Conservation (phyloP, 2,797 vertebrate genomes). For the Apogon hyalosoma region DNA sequence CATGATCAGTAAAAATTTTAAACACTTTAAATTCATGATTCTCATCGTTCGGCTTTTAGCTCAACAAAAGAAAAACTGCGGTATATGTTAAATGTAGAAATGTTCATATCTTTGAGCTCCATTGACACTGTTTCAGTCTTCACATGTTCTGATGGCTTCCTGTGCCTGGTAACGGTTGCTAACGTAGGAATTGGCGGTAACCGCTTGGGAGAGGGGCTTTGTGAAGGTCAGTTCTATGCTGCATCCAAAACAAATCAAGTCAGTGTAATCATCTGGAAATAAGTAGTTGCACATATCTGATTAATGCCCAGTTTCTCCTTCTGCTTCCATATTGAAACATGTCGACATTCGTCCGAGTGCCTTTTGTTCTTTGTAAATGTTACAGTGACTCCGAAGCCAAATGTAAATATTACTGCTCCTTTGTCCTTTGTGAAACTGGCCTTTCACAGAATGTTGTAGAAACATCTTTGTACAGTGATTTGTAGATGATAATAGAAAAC, state of each 20-base stretch:
- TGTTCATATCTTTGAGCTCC: too few relatives aligned
- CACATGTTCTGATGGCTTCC: too few relatives aligned
- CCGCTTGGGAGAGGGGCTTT: too few relatives aligned
- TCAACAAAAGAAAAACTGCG: too few relatives aligned
- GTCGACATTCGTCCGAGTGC: constrained; percentile 72
- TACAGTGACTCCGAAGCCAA: constrained; percentile 60
- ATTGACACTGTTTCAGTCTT: too few relatives aligned
- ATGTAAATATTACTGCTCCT: constrained; percentile 73
- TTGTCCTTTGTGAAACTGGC: constrained; percentile 81
- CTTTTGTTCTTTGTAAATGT: constrained; percentile 74
- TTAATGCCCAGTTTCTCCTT: constrained; percentile 2
- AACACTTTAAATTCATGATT: too few relatives aligned
- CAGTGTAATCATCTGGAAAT: constrained; percentile 4
- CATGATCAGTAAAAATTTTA: too few relatives aligned
- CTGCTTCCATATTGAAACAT: constrained; percentile 48
- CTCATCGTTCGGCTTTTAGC: too few relatives aligned
- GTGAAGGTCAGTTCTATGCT: neutral
- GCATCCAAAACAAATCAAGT: constrained; percentile 14
- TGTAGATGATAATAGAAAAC: constrained; percentile 61
- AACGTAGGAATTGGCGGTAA: too few relatives aligned
- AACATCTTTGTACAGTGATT: constrained; percentile 75
- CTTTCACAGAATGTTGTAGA: constrained; percentile 76
- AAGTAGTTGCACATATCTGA: constrained; percentile 11
- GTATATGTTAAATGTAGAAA: too few relatives aligned
- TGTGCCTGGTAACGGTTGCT: too few relatives aligned